Evolutionary conservation across 1,140 invertebrate genomes (phyloP).

Genomic region (Drosophila mayri): DNA sequence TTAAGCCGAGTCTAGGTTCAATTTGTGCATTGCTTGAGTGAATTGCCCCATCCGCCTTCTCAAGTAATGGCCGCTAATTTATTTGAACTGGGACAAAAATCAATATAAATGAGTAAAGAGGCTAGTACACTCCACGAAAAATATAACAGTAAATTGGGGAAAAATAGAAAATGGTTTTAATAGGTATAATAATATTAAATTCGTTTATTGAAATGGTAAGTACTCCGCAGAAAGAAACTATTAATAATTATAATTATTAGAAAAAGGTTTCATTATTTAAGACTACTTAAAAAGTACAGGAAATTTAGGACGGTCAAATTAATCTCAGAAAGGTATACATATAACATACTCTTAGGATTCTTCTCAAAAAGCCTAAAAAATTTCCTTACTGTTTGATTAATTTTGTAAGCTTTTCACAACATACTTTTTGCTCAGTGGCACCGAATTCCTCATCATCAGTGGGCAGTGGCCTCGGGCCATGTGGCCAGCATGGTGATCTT

Average conservation of each 20-base stretch:
- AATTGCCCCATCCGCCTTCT: slow-evolving; percentile 33
- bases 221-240: background rate
- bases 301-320: background rate
- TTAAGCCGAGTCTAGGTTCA: slow-evolving; percentile 53
- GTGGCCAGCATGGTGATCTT: slow-evolving; percentile 31
- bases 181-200: no score
- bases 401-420: background rate
- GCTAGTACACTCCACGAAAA: slow-evolving; percentile 9
- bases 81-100: slow-evolving; percentile 62
- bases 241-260: background rate
- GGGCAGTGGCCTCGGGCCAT: slow-evolving; percentile 32
- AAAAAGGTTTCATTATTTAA: background rate
- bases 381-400: background rate
- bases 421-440: slow-evolving; percentile 12
- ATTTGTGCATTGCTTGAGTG: slow-evolving; percentile 40
- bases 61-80: slow-evolving; percentile 75
- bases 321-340: background rate
- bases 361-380: background rate
- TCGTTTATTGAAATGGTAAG: no score
- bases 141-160: background rate
- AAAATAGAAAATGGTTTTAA: no score
- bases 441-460: slow-evolving; percentile 22
- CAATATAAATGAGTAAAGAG: slow-evolving; percentile 36
- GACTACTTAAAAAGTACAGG: background rate
- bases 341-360: background rate